A percentile compares a stretch with the other conserved stretches of the same genome.
Conservation (phyloP, 2,888 invertebrate genomes). For the Chymomyza amoena region DNA sequence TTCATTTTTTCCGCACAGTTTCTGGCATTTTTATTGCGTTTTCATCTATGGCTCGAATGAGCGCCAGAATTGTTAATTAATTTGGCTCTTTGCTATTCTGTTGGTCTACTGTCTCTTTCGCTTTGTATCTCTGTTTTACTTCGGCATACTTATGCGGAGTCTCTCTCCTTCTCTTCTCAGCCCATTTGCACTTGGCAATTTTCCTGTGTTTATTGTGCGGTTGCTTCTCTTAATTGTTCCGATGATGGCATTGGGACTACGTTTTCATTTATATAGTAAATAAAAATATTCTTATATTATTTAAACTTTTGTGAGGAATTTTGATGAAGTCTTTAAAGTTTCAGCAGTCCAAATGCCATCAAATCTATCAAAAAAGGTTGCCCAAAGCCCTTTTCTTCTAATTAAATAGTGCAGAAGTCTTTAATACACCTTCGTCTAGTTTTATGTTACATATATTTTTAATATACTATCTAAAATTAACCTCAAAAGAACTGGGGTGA, state of each 20-base stretch:
- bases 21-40: constrained; percentile 14
- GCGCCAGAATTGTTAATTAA: constrained; percentile 24
- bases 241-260: not conserved
- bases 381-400: not conserved
- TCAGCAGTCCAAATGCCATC: not conserved
- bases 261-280: not conserved
- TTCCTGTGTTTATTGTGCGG: constrained; percentile 1
- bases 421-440: too few relatives aligned
- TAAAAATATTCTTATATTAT: not conserved
- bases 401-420: too few relatives aligned
- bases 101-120: not conserved
- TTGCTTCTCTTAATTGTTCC: constrained; percentile 12
- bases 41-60: not conserved
- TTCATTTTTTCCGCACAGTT: constrained; percentile 10
- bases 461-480: too few relatives aligned
- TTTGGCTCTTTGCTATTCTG: constrained; percentile 2
- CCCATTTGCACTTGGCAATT: not conserved
- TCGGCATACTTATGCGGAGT: not conserved
- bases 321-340: not conserved
- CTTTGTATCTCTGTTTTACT: not conserved
- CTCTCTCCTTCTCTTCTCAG: not conserved
- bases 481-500: too few relatives aligned
- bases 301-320: not conserved
- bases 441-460: too few relatives aligned
- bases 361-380: not conserved